Evolutionary conservation across 2,888 invertebrate species (phyloP), one percentile per base, ranked within the genome.

Genomic region (Lycaena phlaeas): DNA sequence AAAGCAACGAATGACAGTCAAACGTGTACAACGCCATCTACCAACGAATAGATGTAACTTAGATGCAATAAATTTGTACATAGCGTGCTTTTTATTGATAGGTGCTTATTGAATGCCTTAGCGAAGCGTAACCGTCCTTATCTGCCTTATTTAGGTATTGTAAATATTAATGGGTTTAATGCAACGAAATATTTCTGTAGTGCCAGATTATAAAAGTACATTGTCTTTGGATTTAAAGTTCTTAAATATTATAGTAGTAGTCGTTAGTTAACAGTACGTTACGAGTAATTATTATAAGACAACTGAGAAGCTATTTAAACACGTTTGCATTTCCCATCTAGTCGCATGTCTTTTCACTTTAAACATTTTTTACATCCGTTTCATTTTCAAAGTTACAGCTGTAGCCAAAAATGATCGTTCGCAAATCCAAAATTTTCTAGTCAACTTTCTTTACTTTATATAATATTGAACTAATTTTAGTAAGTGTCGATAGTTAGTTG

Each of bases 381-480:
- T 52, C 52, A 52, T 52, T 56, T 44, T 51, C 54, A 55, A 62
- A 61, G 60, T 61, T 66, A 61, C 66, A 62, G 59, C 51, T 59
- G 53, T 54, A 70, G 65, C 75, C 74, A 77, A 78, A 70, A 48
- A 50, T 56, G 25, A 31, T 31, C 48, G 54, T 55, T 68, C 62
- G 71, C 64, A 69, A 72, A 76, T 73, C 78, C 76, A 81, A 79
- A 79, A 68, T 78, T 81, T 64, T 82, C 82, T 82, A 82, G 82
- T 82, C 82, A 82, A 71, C 67, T 46, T 47, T 38, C 51, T 61
- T 59, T 65, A 68, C 64, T 56, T 57, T 66, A 64, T 62, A 61
- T 46, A 50, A 49, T 51, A 50, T 56, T 43, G 52, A 56, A 61
- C 63, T 64, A 72, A 70, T 71, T 42, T 50, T 48, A 45, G 44